phyloP scores from a whole-genome alignment of 1,140 invertebrate species.

The Drosophila lacteicornis region DNA sequence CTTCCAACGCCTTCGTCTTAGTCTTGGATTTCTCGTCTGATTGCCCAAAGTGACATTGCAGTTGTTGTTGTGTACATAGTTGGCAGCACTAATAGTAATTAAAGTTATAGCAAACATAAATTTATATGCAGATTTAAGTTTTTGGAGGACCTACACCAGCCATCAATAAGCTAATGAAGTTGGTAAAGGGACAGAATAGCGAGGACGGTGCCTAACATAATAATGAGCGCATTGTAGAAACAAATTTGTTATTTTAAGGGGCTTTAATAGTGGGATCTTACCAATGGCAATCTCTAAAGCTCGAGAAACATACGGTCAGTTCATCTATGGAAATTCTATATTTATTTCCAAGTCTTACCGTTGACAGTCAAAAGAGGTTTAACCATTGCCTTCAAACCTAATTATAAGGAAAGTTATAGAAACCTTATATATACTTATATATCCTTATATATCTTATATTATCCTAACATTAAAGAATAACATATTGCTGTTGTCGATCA shows the following conservation, averaged over 20 bases:
- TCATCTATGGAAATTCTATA: too few relatives aligned
- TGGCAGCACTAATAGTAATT: conserved; percentile 71
- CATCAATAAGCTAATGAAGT: conserved; percentile 50
- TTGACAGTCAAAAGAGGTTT: too few relatives aligned
- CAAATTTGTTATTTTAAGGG: too few relatives aligned
- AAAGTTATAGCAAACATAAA: conserved; percentile 73
- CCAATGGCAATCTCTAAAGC: too few relatives aligned
- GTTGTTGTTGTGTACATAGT: conserved; percentile 34
- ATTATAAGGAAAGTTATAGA: too few relatives aligned
- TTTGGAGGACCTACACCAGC: conserved; percentile 19
- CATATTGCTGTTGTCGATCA: too few relatives aligned
- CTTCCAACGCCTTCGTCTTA: conserved; percentile 36
- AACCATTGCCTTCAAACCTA: too few relatives aligned
- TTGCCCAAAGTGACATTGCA: conserved; percentile 75
- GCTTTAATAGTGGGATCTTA: not conserved
- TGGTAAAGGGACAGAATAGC: conserved; percentile 5
- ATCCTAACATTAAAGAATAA: too few relatives aligned
- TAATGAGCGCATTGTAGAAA: not conserved
- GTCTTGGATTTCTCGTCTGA: conserved; percentile 63
- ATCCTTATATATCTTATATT: too few relatives aligned
- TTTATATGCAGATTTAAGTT: conserved; percentile 58
- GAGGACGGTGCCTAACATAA: not conserved
- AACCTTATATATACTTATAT: too few relatives aligned
- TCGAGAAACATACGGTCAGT: not conserved
- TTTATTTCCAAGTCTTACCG: too few relatives aligned